Conservation (phyloP, 2,113 vertebrate genomes). For the Burhinus bistriatus region DNA sequence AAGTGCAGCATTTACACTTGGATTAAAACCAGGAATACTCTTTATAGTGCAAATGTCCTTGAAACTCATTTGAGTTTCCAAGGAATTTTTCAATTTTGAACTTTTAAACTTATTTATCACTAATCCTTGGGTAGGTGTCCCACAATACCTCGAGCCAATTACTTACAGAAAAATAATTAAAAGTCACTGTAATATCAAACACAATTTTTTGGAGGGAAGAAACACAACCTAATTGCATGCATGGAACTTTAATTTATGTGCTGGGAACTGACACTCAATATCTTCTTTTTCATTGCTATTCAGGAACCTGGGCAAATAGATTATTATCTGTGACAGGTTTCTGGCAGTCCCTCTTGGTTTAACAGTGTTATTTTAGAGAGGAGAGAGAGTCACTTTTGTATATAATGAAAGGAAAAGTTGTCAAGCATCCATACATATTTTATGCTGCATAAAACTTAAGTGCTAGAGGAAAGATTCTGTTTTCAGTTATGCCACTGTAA, state of each 20-base stretch:
- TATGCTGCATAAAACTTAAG: constrained; percentile 54
- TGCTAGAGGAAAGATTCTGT: constrained; percentile 12
- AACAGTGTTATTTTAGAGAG: constrained; percentile 41
- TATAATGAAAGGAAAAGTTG: constrained; percentile 46
- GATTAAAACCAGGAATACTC: not conserved
- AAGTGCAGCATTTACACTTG: not conserved
- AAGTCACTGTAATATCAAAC: not conserved
- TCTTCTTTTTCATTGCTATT: constrained; percentile 38
- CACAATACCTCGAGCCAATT: not conserved
- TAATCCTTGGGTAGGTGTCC: not conserved
- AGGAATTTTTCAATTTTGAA: not conserved
- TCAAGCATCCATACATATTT: constrained; percentile 54
- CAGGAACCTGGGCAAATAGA: constrained; percentile 26
- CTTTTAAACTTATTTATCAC: not conserved
- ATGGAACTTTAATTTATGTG: not conserved
- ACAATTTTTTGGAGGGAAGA: rapidly evolving
- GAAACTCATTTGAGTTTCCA: not conserved
- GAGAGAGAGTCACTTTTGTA: constrained; percentile 44
- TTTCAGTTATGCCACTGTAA: not conserved
- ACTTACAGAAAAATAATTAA: not conserved
- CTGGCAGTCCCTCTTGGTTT: constrained; percentile 51
- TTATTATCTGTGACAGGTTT: constrained; percentile 56
- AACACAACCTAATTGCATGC: not conserved
- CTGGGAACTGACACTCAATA: not conserved
- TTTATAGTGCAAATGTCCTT: not conserved